These are phyloP conservation scores for Serinus canaria DNA, from an alignment of 2,113 vertebrate species.

Conservation along the genomic window DNA sequence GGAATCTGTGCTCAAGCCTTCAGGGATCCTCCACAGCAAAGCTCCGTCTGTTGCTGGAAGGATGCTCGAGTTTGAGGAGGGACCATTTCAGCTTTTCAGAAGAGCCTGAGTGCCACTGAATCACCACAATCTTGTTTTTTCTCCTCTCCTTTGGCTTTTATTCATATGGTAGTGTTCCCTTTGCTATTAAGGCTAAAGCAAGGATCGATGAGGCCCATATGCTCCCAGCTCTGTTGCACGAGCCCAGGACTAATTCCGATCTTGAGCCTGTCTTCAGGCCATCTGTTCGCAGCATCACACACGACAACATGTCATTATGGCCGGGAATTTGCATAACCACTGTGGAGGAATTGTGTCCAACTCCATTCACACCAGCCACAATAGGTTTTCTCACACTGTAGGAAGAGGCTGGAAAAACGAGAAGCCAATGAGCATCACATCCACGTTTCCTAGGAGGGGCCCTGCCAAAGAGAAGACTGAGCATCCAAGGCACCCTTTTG, in stretches of 20 bases:
- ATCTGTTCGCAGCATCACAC: not conserved
- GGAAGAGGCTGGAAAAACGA: not conserved
- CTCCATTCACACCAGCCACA: not conserved
- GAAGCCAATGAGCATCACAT: not conserved
- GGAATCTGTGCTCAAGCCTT: not conserved
- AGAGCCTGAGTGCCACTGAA: not conserved
- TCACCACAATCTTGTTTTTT: not conserved
- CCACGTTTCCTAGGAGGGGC: not conserved
- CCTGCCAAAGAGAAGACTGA: not conserved
- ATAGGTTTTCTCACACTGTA: not conserved
- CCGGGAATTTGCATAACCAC: not conserved
- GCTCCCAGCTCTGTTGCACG: not conserved
- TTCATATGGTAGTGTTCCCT: not conserved
- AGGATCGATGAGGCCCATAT: constrained; percentile 22
- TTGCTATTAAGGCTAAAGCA: not conserved
- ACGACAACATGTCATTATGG: not conserved
- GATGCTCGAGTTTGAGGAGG: not conserved
- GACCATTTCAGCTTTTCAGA: not conserved
- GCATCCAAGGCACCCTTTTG: not conserved
- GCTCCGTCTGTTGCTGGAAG: not conserved
- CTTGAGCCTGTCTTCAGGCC: not conserved
- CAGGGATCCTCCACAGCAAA: not conserved
- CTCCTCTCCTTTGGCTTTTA: not conserved
- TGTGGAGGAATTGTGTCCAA: not conserved
- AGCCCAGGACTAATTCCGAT: not conserved